Percentiles rank a stretch among this genome's conserved stretches.
Evolutionary conservation across 2,888 invertebrate species (phyloP).

Genomic region (Digitonthophagus gazella): DNA sequence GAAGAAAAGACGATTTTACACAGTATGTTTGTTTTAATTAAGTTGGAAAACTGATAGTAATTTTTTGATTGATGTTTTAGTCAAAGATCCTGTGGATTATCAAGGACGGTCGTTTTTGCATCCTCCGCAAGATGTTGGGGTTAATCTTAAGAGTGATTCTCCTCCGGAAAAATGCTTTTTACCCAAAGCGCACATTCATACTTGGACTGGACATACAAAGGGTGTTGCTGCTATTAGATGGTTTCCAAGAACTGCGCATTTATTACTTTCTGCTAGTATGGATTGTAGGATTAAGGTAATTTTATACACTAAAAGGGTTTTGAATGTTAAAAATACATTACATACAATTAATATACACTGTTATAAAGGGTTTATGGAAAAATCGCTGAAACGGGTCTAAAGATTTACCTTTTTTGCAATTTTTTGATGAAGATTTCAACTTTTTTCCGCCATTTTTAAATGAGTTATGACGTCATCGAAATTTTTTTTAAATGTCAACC

Average conservation of each 20-base stretch:
- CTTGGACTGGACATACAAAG: constrained; percentile 97
- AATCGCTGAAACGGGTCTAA: too few species aligned
- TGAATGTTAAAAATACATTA: too few species aligned
- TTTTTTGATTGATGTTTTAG: constrained; percentile 50
- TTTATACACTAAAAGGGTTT: too few species aligned
- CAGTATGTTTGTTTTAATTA: constrained; percentile 57
- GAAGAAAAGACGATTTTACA: constrained; percentile 96
- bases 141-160: constrained; percentile 79
- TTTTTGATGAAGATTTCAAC: too few species aligned
- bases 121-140: constrained; percentile 88
- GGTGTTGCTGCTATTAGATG: constrained; percentile 93
- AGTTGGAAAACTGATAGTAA: background rate
- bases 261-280: constrained; percentile 94
- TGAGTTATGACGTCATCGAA: too few species aligned
- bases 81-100: constrained; percentile 92
- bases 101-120: constrained; percentile 94
- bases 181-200: constrained; percentile 93
- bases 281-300: constrained; percentile 89
- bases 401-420: too few species aligned
- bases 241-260: constrained; percentile 92
- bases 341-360: too few species aligned
- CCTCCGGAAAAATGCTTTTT: constrained; percentile 95
- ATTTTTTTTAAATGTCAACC: too few species aligned
- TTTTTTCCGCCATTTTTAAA: too few species aligned
- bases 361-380: too few species aligned